Conservation (phyloP, 2,888 invertebrate species). For the Esperia sulphurella region DNA sequence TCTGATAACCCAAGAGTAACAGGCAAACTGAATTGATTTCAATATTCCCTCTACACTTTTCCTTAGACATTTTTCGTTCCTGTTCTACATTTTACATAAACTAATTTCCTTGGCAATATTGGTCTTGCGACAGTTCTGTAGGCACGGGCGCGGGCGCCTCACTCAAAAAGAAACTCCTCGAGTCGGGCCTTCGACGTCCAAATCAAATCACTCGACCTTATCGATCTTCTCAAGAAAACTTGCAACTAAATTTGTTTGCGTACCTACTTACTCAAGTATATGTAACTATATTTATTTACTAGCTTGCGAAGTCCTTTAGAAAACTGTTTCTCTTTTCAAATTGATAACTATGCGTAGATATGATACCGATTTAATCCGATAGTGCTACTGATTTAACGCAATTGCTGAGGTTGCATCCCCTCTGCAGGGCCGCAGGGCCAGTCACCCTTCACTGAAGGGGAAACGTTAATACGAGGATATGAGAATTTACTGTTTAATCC, state of each 20-base stretch:
- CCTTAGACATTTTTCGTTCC: constrained; percentile 70
- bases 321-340: constrained; percentile 14
- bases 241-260: constrained; percentile 63
- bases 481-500: constrained; percentile 79
- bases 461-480: constrained; percentile 75
- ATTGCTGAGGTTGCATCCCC: constrained; percentile 74
- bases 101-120: constrained; percentile 79
- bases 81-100: constrained; percentile 78
- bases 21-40: constrained; percentile 64
- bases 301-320: not conserved
- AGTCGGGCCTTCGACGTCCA: constrained; percentile 62
- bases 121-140: constrained; percentile 74
- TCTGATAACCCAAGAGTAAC: constrained; percentile 47
- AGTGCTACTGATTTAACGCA: constrained; percentile 72
- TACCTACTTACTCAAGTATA: constrained; percentile 27
- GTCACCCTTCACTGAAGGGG: constrained; percentile 70
- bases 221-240: constrained; percentile 68
- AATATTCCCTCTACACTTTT: constrained; percentile 67
- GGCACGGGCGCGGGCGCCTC: constrained; percentile 66
- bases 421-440: constrained; percentile 44
- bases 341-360: constrained; percentile 28
- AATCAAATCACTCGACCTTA: constrained; percentile 76
- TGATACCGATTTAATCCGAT: constrained; percentile 67
- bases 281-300: constrained; percentile 1
- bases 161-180: constrained; percentile 68